Percentiles rank a stretch among this genome's conserved stretches.
Conservation (phyloP, 2,113 vertebrate genomes). For the Hippolais icterina region DNA sequence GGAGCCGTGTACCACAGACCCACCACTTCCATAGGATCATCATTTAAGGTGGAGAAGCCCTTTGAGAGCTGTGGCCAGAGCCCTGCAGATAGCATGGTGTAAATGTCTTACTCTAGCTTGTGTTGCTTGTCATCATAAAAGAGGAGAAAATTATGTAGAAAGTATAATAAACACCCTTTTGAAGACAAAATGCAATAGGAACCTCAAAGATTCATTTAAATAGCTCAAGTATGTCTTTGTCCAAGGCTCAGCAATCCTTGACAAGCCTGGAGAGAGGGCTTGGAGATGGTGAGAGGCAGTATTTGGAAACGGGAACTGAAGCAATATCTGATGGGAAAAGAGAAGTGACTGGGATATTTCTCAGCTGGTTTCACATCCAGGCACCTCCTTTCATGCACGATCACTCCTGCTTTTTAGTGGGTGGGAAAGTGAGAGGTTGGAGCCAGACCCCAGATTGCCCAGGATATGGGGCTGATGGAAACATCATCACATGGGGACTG, state of each 20-base stretch:
- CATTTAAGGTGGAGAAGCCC: background rate
- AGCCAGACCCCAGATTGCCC: background rate
- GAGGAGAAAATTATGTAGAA: background rate
- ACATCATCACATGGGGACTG: rapidly evolving
- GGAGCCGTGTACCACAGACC: background rate
- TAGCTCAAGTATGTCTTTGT: background rate
- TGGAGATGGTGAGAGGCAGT: background rate
- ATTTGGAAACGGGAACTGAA: constrained; percentile 29
- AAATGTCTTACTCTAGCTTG: background rate
- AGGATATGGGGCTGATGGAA: background rate
- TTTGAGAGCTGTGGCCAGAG: background rate
- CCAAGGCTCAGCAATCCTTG: background rate
- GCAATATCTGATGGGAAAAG: constrained; percentile 33
- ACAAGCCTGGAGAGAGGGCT: background rate
- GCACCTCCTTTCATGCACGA: background rate
- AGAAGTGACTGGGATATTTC: constrained; percentile 12
- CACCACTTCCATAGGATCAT: background rate
- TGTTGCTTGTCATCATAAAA: too few relatives aligned
- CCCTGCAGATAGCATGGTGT: background rate
- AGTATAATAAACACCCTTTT: background rate
- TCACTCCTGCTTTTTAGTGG: background rate
- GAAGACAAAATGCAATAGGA: background rate
- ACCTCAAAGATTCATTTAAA: background rate
- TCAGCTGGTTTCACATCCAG: constrained; percentile 44
- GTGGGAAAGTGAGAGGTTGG: background rate